phyloP scores from a whole-genome alignment of 2,113 vertebrate species.

The Phoenicopterus ruber region DNA sequence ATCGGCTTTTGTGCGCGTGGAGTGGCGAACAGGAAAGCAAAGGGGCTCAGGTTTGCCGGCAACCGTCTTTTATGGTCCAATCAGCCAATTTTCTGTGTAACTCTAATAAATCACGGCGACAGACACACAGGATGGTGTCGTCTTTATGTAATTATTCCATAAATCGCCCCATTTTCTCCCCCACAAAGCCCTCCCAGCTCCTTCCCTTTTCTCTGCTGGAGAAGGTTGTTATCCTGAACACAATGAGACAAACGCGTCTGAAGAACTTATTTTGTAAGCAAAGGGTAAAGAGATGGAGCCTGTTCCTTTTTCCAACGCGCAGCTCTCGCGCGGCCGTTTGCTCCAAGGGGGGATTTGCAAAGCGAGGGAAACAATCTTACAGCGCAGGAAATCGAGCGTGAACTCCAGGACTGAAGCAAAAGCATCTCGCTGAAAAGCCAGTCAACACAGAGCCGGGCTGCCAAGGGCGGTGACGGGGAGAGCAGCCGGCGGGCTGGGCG shows the following conservation, averaged over 20 bases:
- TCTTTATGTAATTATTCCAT: constrained; percentile 39
- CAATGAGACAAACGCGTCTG: background rate
- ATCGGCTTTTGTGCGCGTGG: background rate
- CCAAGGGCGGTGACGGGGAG: background rate
- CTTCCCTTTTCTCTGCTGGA: background rate
- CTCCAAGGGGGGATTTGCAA: background rate
- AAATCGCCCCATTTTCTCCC: background rate
- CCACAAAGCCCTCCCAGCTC: background rate
- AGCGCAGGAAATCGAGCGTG: constrained; percentile 29
- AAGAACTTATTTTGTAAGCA: constrained; percentile 5
- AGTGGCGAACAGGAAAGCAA: background rate
- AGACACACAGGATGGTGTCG: background rate
- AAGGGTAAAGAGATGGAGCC: background rate
- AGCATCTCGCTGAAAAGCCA: background rate
- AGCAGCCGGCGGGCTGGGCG: background rate
- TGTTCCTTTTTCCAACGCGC: background rate
- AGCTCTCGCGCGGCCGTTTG: background rate
- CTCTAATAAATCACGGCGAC: background rate
- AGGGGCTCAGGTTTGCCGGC: background rate
- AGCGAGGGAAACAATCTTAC: background rate
- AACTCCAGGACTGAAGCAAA: background rate
- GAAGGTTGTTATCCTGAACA: background rate
- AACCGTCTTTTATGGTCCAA: constrained; percentile 12
- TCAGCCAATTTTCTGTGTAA: constrained; percentile 22
- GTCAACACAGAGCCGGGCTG: background rate